These are phyloP conservation scores for Catharus bicknelli DNA, from an alignment of 2,113 vertebrate genomes.

Conservation along the genomic window DNA sequence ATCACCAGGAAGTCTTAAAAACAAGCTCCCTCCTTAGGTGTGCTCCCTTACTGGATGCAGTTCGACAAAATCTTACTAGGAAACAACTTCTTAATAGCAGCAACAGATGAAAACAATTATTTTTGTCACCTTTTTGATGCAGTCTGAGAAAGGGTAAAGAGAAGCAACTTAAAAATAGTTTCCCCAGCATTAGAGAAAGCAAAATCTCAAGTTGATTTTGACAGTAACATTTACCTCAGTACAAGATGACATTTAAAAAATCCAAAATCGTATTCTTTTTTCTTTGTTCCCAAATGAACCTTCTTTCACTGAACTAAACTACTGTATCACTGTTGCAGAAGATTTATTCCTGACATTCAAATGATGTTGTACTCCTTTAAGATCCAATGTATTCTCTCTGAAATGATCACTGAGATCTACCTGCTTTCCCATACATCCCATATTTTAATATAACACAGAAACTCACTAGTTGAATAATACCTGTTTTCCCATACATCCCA, in stretches of 20 bases:
- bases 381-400: background rate
- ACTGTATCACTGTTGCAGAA: background rate
- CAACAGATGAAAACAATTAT: background rate
- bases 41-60: too few species aligned
- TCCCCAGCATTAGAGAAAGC: background rate
- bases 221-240: background rate
- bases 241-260: background rate
- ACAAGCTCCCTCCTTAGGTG: background rate
- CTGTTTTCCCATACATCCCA: background rate
- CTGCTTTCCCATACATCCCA: background rate
- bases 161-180: background rate
- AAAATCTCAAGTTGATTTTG: background rate
- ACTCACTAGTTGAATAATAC: constrained; percentile 83
- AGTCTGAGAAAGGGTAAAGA: background rate
- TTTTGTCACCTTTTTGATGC: background rate
- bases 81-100: background rate
- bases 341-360: background rate
- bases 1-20: background rate
- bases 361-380: background rate
- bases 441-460: background rate
- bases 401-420: background rate
- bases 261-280: background rate
- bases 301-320: background rate
- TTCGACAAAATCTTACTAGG: background rate
- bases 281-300: background rate